Evolutionary conservation across 2,888 invertebrate species (phyloP), one percentile per base, ranked within the genome.

Genomic region (Tinea trinotella): DNA sequence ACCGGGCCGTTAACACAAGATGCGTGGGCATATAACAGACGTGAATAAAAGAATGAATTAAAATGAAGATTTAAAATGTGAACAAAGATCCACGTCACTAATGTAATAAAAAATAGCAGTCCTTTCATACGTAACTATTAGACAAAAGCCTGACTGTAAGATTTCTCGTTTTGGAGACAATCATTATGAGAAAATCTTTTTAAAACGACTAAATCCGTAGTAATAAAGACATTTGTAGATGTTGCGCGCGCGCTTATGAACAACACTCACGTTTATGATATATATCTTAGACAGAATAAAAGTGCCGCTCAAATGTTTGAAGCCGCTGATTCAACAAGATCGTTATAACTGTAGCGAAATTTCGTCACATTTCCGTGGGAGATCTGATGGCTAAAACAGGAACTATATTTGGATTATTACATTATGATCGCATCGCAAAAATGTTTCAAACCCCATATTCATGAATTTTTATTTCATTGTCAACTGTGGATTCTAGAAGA

Each of bases 221-320:
- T 82, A 84, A 85, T 84, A 85, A 84, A 85, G 84, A 83, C 80
- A 76, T 77, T 84, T 83, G 82, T 85, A 84, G 85, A 83, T 83
- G 77, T 80, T 76, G 78, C 75, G 74, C 64, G 71, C 74, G 78
- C 74, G 76, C 75, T 85, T 84, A 77, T 64, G 71, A 72, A 85
- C 78, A 69, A 83, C 81, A 81, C 82, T 82, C 85, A 84, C 85
- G 85, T 84, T 74, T 78, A 65, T 66, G 84, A 85, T 85, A 70
- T 59, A 67, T 84, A 85, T 85, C 84, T 84, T 70, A 79, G 74
- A 70, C 63, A 66, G 76, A 77, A 82, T 82, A 84, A 84, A 84
- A 82, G 82, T 79, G 83, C 84, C 84, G 84, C 82, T 78, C 65
- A 57, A 63, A 65, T 78, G 67, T 74, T n/a, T 76, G 71, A 78